Evolutionary conservation across 2,113 vertebrate species (phyloP).

Genomic region (Rhea pennata): DNA sequence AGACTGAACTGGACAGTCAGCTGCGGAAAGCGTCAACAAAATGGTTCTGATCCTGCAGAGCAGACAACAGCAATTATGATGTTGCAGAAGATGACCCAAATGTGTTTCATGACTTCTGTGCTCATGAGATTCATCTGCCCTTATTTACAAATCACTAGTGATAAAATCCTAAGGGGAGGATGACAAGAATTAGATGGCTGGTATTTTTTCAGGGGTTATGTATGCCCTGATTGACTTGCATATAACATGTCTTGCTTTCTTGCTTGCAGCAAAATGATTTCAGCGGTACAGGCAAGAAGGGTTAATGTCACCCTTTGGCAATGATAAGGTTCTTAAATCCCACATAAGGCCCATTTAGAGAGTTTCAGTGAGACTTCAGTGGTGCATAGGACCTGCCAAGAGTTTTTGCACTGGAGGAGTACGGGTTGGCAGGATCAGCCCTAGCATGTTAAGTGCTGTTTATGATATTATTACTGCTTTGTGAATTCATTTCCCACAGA

Average conservation of each 20-base stretch:
- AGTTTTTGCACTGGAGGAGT: slow-evolving; percentile 39
- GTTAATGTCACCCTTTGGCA: slow-evolving; percentile 38
- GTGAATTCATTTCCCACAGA: slow-evolving; percentile 58
- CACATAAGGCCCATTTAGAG: neutral
- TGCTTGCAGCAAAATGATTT: neutral
- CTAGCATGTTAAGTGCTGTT: slow-evolving; percentile 63
- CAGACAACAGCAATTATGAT: neutral
- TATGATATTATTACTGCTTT: slow-evolving; percentile 61
- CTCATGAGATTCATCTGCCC: neutral
- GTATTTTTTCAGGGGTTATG: neutral
- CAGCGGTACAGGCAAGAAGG: neutral
- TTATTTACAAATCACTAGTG: neutral
- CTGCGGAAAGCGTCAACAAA: neutral
- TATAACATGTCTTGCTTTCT: neutral
- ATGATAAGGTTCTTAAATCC: neutral
- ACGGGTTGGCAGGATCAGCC: slow-evolving; percentile 37
- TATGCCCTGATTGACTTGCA: neutral
- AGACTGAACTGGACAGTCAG: neutral
- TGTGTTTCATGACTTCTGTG: neutral
- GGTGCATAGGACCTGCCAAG: slow-evolving; percentile 26
- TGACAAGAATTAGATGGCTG: neutral
- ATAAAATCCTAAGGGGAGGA: neutral
- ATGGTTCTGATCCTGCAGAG: neutral
- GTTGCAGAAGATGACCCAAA: neutral
- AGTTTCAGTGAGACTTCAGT: slow-evolving; percentile 34